Evolutionary conservation across 2,113 vertebrate genomes (phyloP).

Genomic region (Ahaetulla prasina): DNA sequence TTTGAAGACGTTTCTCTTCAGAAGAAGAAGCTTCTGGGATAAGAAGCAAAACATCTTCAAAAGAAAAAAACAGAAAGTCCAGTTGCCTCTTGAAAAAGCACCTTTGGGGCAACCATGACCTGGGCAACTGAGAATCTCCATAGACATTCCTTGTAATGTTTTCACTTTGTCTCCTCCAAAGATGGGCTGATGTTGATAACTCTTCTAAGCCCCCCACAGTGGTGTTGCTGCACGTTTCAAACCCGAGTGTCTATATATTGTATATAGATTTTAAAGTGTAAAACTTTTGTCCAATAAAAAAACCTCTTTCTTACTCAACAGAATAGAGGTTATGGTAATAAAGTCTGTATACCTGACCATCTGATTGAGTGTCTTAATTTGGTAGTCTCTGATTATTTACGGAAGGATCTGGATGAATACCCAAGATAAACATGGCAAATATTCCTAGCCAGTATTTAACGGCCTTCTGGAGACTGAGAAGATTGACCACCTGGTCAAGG

Average conservation of each 20-base stretch:
- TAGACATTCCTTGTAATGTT: neutral
- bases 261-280: neutral
- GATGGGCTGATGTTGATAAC: neutral
- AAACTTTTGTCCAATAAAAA: neutral
- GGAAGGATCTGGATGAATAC: neutral
- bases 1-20: too few relatives aligned
- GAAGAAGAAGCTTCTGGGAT: too few relatives aligned
- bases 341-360: neutral
- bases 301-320: neutral
- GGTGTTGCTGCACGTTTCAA: neutral
- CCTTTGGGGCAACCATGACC: too few relatives aligned
- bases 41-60: too few relatives aligned
- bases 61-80: too few relatives aligned
- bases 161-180: neutral
- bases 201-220: neutral
- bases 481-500: neutral
- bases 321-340: neutral
- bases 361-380: neutral
- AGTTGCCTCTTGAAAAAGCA: too few relatives aligned
- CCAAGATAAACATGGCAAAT: neutral
- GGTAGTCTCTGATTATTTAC: neutral
- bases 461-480: neutral
- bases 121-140: too few relatives aligned
- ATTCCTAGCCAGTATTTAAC: neutral
- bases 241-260: neutral